Evolutionary conservation across 2,888 invertebrate species (phyloP).

Genomic region (Strigamia maritima): DNA sequence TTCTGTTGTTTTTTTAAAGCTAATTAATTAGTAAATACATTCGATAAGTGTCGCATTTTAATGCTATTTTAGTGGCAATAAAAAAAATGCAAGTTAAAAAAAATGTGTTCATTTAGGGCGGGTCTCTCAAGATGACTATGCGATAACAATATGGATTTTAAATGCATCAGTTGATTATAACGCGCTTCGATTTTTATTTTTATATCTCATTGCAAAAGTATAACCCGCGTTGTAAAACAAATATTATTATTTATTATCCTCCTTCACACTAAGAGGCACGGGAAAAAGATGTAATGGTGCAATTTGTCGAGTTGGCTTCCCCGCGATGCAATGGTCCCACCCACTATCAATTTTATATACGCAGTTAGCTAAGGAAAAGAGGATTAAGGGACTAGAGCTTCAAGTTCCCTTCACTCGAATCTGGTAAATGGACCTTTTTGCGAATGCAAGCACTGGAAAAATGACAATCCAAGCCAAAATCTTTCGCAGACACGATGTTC

Average conservation of each 20-base stretch:
- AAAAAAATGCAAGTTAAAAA: background rate
- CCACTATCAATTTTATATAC: constrained; percentile 27
- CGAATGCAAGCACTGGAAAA: constrained; percentile 18
- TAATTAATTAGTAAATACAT: background rate
- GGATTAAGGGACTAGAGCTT: constrained; percentile 16
- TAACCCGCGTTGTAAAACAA: too few relatives aligned
- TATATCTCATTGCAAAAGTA: background rate
- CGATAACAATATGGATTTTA: background rate
- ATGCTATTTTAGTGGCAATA: background rate
- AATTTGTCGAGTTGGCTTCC: constrained; percentile 21
- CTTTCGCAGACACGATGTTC: background rate
- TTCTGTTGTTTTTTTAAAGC: too few relatives aligned
- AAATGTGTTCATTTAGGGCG: constrained; percentile 18
- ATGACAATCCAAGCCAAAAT: background rate
- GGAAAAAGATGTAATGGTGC: background rate
- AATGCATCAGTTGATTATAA: constrained; percentile 11
- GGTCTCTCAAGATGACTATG: background rate
- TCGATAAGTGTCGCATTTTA: background rate
- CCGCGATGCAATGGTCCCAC: constrained; percentile 24
- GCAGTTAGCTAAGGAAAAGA: constrained; percentile 34
- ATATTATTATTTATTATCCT: background rate
- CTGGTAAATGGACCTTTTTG: constrained; percentile 15
- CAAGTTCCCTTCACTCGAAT: constrained; percentile 3
- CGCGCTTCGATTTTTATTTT: background rate
- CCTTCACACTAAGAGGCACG: background rate